phyloP scores from a whole-genome alignment of 2,113 vertebrate genomes.

The Periophthalmodon schlosseri region DNA sequence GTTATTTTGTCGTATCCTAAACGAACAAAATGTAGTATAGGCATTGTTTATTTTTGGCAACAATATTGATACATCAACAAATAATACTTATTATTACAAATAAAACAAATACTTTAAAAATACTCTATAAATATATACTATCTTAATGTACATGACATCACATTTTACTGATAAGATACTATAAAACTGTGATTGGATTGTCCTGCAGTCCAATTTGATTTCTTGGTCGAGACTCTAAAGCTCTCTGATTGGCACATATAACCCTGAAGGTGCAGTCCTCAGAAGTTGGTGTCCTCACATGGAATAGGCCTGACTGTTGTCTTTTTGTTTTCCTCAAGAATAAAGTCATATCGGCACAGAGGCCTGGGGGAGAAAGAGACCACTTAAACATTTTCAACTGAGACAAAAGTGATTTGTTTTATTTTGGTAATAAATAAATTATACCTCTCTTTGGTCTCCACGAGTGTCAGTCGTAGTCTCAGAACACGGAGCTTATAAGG shows the following conservation, averaged over 20 bases:
- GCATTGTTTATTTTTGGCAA: neutral
- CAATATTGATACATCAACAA: neutral
- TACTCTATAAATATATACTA: neutral
- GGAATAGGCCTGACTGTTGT: constrained; percentile 80
- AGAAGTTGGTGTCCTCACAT: constrained; percentile 77
- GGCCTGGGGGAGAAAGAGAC: constrained; percentile 67
- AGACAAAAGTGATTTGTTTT: neutral
- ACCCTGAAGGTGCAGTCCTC: constrained; percentile 13
- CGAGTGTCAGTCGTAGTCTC: constrained; percentile 78
- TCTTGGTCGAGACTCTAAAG: neutral
- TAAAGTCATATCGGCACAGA: constrained; percentile 89
- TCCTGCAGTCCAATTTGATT: neutral
- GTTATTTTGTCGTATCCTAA: neutral
- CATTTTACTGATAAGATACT: neutral
- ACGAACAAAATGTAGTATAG: neutral
- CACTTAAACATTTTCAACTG: neutral
- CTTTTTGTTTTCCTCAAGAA: constrained; percentile 79
- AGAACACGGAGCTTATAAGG: constrained; percentile 87
- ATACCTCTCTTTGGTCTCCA: constrained; percentile 77
- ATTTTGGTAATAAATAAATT: neutral
- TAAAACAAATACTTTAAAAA: neutral
- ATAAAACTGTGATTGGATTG: neutral
- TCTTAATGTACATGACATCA: neutral
- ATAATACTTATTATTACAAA: neutral
- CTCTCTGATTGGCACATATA: neutral